Percentiles rank a stretch among this genome's conserved stretches.
phyloP scores from a whole-genome alignment of 2,113 vertebrate genomes.

The Laticauda laticaudata region DNA sequence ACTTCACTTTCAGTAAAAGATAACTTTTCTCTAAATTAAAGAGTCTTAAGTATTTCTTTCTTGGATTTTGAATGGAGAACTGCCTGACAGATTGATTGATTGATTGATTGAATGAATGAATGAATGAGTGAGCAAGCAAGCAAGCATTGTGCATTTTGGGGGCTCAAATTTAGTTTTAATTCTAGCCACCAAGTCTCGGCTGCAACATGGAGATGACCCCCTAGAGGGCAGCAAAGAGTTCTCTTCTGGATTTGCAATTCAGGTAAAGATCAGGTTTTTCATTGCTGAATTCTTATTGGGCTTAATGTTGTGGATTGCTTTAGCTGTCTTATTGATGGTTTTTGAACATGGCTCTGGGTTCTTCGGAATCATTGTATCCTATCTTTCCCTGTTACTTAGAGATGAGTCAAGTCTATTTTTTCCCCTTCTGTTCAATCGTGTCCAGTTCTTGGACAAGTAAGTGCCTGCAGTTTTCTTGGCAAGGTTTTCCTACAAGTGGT shows the following conservation, averaged over 20 bases:
- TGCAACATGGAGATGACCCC: background rate
- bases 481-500: background rate
- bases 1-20: no score
- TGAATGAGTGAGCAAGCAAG: no score
- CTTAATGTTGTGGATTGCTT: background rate
- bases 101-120: background rate
- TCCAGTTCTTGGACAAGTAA: no score
- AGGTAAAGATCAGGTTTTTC: background rate
- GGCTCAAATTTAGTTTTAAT: background rate
- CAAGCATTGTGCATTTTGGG: background rate
- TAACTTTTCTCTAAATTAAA: no score
- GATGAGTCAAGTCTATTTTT: background rate
- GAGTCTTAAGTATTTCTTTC: no score
- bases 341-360: background rate
- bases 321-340: background rate
- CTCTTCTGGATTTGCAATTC: background rate
- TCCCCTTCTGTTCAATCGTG: no score
- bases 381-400: background rate
- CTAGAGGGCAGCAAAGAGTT: background rate
- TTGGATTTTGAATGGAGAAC: no score
- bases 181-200: background rate
- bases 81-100: no score
- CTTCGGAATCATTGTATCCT: background rate
- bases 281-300: background rate
- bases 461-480: no score